phyloP scores from a whole-genome alignment of 1,140 invertebrate genomes.

The Drepana arcuata region DNA sequence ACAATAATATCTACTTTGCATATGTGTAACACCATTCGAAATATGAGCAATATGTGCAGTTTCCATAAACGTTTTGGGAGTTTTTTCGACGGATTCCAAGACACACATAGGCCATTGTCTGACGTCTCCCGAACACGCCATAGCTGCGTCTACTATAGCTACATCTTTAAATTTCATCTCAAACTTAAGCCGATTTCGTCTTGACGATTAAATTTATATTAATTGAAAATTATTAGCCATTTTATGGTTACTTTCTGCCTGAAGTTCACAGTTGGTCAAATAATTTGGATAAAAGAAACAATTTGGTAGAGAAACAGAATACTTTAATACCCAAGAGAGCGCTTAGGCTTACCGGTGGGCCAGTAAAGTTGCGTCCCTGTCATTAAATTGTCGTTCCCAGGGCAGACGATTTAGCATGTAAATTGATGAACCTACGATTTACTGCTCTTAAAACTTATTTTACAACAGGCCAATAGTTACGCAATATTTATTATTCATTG shows the following conservation, averaged over 20 bases:
- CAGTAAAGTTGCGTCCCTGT: conserved; percentile 38
- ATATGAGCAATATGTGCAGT: too few relatives aligned
- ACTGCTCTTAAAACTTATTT: conserved; percentile 15
- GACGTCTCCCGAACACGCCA: too few relatives aligned
- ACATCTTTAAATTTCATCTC: too few relatives aligned
- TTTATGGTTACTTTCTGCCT: neutral
- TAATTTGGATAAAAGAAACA: conserved; percentile 28
- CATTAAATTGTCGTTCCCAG: conserved; percentile 46
- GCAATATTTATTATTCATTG: too few relatives aligned
- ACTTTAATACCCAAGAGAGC: conserved; percentile 42
- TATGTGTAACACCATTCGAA: too few relatives aligned
- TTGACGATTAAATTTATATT: neutral
- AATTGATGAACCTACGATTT: conserved; percentile 44
- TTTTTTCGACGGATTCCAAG: too few relatives aligned
- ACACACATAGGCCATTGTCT: too few relatives aligned
- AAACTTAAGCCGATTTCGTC: neutral
- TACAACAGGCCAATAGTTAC: too few relatives aligned
- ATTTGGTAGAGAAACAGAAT: conserved; percentile 47
- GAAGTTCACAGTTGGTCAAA: neutral
- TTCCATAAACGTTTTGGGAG: too few relatives aligned
- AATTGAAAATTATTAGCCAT: neutral
- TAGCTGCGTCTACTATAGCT: too few relatives aligned
- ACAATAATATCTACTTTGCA: too few relatives aligned
- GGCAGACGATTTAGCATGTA: conserved; percentile 41
- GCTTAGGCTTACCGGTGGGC: conserved; percentile 30